phyloP scores from a whole-genome alignment of 2,888 invertebrate species.

The Stegana nigrithorax region DNA sequence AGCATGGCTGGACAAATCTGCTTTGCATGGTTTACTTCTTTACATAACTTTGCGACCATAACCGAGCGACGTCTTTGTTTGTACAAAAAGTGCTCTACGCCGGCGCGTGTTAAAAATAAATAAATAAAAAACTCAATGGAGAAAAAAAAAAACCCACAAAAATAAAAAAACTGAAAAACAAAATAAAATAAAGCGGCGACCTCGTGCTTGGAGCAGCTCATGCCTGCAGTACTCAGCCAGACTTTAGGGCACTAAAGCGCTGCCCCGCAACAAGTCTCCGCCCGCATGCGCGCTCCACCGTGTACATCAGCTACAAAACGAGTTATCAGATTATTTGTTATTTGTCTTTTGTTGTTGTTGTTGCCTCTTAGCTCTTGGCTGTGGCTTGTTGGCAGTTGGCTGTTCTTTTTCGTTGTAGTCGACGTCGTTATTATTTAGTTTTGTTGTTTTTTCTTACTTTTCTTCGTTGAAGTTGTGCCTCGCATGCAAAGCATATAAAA shows the following conservation, averaged over 20 bases:
- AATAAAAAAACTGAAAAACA: slow-evolving; percentile 9
- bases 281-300: slow-evolving; percentile 3
- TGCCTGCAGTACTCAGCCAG: slow-evolving; percentile 42
- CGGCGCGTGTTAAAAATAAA: slow-evolving; percentile 15
- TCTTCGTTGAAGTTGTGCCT: slow-evolving; percentile 48
- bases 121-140: too few relatives aligned
- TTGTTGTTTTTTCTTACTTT: slow-evolving; percentile 31
- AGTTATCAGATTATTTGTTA: slow-evolving; percentile 63
- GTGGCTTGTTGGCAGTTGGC: slow-evolving; percentile 25
- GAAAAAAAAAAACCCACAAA: too few relatives aligned
- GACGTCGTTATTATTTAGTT: too few relatives aligned
- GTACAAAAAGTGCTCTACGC: not conserved
- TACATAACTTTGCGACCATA: too few relatives aligned
- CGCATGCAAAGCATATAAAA: slow-evolving; percentile 52
- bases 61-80: too few relatives aligned
- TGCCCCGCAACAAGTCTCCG: not conserved
- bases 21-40: slow-evolving; percentile 40
- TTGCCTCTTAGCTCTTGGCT: too few relatives aligned
- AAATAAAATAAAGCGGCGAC: not conserved
- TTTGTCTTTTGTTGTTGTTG: slow-evolving; percentile 40
- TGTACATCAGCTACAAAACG: slow-evolving; percentile 54
- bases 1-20: slow-evolving; percentile 53
- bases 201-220: slow-evolving; percentile 1
- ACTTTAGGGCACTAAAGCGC: slow-evolving; percentile 53
- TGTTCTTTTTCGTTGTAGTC: too few relatives aligned